phyloP scores from a whole-genome alignment of 2,888 invertebrate species.

The Salpingus planirostris region DNA sequence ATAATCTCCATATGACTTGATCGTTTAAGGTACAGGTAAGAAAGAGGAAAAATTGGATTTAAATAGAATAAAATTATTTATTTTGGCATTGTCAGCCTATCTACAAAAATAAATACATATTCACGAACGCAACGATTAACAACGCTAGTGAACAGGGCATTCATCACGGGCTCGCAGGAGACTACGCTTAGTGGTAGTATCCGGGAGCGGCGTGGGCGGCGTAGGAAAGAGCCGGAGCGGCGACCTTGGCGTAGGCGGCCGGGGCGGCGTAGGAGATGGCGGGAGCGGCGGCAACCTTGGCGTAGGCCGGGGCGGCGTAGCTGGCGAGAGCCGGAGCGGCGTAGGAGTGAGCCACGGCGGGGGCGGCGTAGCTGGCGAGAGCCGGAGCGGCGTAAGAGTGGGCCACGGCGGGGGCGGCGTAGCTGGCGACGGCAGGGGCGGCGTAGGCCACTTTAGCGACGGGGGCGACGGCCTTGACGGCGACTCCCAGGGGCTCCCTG shows the following conservation, averaged over 20 bases:
- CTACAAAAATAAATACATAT: too few species aligned
- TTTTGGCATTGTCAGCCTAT: too few species aligned
- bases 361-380: conserved; percentile 28
- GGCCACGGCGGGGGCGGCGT: conserved; percentile 30
- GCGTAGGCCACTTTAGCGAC: conserved; percentile 11
- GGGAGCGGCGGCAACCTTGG: conserved; percentile 4
- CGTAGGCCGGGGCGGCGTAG: conserved; percentile 14
- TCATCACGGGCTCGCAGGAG: too few species aligned
- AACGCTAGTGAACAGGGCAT: too few species aligned
- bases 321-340: conserved; percentile 16
- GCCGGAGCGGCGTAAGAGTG: conserved; percentile 22
- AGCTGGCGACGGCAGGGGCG: conserved; percentile 13
- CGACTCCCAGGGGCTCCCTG: conserved; percentile 3
- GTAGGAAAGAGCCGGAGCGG: conserved; percentile 16
- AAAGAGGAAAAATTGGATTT: too few species aligned
- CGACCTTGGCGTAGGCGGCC: conserved; percentile 14
- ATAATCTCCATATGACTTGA: too few species aligned
- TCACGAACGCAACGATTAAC: too few species aligned
- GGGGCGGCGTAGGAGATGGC: background rate
- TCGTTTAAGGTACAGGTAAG: too few species aligned
- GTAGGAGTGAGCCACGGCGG: conserved; percentile 29
- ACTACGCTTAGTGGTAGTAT: too few species aligned
- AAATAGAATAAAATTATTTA: too few species aligned
- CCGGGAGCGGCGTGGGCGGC: too few species aligned
- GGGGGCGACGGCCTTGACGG: conserved; percentile 10